Percentiles rank a stretch among this genome's conserved stretches.
Conservation (phyloP, 1,140 invertebrate genomes). For the Drosophila pachea region DNA sequence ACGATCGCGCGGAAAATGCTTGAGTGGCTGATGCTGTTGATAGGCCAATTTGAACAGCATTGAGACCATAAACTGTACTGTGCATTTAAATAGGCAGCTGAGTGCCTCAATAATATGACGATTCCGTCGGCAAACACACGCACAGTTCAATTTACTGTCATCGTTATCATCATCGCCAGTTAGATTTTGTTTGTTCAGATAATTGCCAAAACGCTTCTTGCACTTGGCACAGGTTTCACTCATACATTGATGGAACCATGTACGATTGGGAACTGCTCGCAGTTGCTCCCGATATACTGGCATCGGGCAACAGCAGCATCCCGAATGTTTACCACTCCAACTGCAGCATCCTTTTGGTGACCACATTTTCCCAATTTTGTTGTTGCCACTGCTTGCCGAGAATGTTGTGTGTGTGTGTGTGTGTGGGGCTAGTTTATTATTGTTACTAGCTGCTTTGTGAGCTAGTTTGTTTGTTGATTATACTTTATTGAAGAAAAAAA, state of each 20-base stretch:
- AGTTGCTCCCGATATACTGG: neutral
- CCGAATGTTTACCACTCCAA: neutral
- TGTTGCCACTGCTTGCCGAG: constrained; percentile 6
- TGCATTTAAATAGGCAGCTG: constrained; percentile 37
- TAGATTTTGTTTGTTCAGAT: neutral
- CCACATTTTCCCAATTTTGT: constrained; percentile 29
- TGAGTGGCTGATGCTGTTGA: constrained; percentile 25
- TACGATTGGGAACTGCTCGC: neutral
- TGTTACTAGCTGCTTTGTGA: too few relatives aligned
- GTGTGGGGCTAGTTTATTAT: too few relatives aligned
- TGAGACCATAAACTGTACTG: constrained; percentile 29
- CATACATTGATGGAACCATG: constrained; percentile 23
- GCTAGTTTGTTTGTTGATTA: too few relatives aligned
- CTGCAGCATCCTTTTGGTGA: neutral
- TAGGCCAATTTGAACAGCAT: constrained; percentile 42
- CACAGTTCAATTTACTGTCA: neutral
- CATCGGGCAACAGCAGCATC: neutral
- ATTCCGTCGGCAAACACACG: constrained; percentile 33
- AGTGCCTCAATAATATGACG: constrained; percentile 51
- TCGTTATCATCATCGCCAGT: neutral
- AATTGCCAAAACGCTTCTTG: neutral
- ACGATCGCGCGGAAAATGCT: constrained; percentile 19
- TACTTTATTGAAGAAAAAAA: too few relatives aligned
- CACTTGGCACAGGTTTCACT: neutral
- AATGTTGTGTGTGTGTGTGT: too few relatives aligned